Evolutionary conservation across 2,113 vertebrate genomes (phyloP), one percentile per base, ranked within the genome.

Genomic region (Conger conger): DNA sequence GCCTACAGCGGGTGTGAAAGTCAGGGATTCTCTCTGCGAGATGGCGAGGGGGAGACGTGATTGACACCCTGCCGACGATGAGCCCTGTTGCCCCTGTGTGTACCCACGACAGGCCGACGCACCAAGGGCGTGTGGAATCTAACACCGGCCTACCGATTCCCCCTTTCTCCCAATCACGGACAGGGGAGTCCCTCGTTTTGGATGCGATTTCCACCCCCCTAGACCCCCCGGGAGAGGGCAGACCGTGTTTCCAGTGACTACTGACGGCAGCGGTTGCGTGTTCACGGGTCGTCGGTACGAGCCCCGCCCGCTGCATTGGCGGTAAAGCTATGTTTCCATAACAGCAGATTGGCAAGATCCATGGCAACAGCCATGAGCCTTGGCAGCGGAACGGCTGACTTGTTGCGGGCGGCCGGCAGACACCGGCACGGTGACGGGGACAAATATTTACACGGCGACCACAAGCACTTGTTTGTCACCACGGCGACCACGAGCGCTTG

Each of bases 21-120:
- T 63, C 18, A 27, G 8, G 57, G 57, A 63, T 27, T 63, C 57
- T 23, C 57, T 27, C 57, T 4, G 57, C 20, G 23, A 40, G 53
- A 36, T n/a, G 76, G 40, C n/a, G 33, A 33, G 27, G 8, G 37
- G 7, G 81, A 23, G 54, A 15, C 38, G 54, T 82, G 23, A 30
- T 15, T 38, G 60, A 82, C 81, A 63, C 73, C 27, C 82, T 37
- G 82, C 68, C 16, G 38, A 83, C 23, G 40, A 76, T 18, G 42
- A 77, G 45, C 20, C 40, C 42, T 20, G 73, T 36, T 11, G n/a
- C 4, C 38, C 16, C 17, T 27, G 42, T 45, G 40, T 17, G 33
- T 53, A 77, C 7, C 40, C 76, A 73, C 73, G 45, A 17, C 73
- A 17, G 40, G 40, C 40, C 53, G 42, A 76, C 18, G 73, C 40